These are phyloP conservation scores for Syncerus caffer DNA, from an alignment of 2,797 vertebrate species.

Conservation along the genomic window DNA sequence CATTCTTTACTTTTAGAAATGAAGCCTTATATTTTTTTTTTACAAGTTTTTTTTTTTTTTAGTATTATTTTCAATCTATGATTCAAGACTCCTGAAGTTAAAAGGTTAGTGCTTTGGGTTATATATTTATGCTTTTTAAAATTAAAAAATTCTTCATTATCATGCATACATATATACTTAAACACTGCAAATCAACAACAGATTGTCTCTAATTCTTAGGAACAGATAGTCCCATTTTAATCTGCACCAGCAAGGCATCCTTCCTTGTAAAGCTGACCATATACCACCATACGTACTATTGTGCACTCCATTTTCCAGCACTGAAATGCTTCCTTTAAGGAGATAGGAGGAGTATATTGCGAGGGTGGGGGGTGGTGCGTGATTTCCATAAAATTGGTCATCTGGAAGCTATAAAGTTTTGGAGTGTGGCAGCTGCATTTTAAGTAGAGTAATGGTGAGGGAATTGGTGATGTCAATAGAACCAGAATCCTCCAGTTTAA, in stretches of 20 bases:
- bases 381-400: not conserved
- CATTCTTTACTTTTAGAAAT: not conserved
- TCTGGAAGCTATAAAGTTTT: conserved; percentile 2
- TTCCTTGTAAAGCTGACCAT: not conserved
- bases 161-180: not conserved
- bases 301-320: not conserved
- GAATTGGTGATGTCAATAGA: not conserved
- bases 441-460: not conserved
- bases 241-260: not conserved
- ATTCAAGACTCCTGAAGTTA: not conserved
- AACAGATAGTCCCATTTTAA: not conserved
- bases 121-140: not conserved
- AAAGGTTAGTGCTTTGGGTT: not conserved
- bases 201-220: not conserved
- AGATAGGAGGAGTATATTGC: not conserved
- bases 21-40: not conserved
- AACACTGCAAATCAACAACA: not conserved
- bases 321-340: not conserved
- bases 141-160: not conserved
- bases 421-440: not conserved
- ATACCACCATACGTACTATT: not conserved
- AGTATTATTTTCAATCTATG: conserved; percentile 1
- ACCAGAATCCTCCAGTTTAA: not conserved
- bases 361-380: not conserved
- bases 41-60: not conserved